Conservation (phyloP, 2,113 vertebrate genomes). For the Hemiprocne comata region DNA sequence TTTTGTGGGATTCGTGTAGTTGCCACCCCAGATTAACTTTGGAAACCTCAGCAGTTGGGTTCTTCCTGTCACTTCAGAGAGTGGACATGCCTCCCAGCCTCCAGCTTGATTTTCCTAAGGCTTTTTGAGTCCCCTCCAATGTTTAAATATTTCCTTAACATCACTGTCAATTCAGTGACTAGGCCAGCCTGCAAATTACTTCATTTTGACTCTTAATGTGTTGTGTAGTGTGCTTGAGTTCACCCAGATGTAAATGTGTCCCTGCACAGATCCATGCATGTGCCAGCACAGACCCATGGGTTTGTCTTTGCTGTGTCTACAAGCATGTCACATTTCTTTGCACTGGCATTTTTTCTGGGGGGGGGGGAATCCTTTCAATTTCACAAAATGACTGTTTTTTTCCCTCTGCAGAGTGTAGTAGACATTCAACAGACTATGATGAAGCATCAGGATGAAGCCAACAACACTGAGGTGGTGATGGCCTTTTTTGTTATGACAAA, state of each 20-base stretch:
- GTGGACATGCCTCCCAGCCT: neutral
- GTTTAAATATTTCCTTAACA: neutral
- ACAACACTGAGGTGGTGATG: neutral
- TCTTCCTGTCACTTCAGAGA: neutral
- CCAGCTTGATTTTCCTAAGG: neutral
- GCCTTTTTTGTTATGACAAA: neutral
- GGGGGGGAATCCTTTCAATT: neutral
- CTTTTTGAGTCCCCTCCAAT: neutral
- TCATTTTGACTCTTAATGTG: neutral
- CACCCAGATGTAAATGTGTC: neutral
- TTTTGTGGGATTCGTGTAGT: neutral
- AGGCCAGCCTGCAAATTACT: neutral
- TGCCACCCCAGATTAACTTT: neutral
- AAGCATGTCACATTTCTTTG: neutral
- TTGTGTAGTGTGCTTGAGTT: neutral
- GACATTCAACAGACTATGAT: neutral
- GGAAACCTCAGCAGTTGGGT: neutral
- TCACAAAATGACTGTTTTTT: neutral
- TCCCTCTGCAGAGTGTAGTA: neutral
- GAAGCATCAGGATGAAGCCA: neutral
- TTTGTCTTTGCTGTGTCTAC: neutral
- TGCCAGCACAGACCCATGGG: fast-evolving
- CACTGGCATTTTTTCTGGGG: neutral
- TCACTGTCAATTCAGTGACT: neutral
- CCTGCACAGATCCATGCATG: neutral